Evolutionary conservation across 1,140 invertebrate species (phyloP).

Genomic region (Saccostrea cuccullata): DNA sequence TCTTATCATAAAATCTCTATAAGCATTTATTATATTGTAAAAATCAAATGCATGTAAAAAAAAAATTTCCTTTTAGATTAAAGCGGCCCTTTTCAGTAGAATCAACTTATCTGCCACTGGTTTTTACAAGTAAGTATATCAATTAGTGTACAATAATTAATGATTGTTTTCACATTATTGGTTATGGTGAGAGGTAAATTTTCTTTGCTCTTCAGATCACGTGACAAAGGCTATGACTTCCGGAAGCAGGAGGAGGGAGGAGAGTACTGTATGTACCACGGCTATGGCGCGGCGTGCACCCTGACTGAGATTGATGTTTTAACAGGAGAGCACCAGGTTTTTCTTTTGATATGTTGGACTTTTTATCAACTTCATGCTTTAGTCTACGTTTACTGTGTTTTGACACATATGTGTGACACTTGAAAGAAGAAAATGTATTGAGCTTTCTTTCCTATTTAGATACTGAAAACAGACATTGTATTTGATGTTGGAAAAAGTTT

Average conservation of each 20-base stretch:
- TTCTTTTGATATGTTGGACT: too few species aligned
- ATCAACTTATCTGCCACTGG: conserved; percentile 91
- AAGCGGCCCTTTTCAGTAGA: conserved; percentile 87
- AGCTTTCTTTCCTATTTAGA: conserved; percentile 39
- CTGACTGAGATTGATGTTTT: conserved; percentile 80
- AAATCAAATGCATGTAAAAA: too few species aligned
- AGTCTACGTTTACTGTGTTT: too few species aligned
- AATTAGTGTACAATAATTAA: too few species aligned
- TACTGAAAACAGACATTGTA: conserved; percentile 72
- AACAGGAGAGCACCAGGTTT: conserved; percentile 79
- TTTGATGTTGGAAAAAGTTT: conserved; percentile 74
- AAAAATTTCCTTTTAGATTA: conserved; percentile 48
- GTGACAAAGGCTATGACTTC: not conserved
- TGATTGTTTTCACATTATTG: too few species aligned
- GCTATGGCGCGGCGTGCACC: conserved; percentile 64
- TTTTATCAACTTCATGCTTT: too few species aligned
- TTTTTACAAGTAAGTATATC: conserved; percentile 82
- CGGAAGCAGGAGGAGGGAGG: not conserved
- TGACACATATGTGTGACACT: too few species aligned
- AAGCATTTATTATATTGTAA: too few species aligned
- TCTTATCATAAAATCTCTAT: conserved; percentile 8
- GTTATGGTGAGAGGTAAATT: too few species aligned
- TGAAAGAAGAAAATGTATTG: too few species aligned
- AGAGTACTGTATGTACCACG: conserved; percentile 42
- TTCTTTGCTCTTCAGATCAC: not conserved